Evolutionary conservation across 2,113 vertebrate genomes (phyloP).

Genomic region (Hypanus sabinus): DNA sequence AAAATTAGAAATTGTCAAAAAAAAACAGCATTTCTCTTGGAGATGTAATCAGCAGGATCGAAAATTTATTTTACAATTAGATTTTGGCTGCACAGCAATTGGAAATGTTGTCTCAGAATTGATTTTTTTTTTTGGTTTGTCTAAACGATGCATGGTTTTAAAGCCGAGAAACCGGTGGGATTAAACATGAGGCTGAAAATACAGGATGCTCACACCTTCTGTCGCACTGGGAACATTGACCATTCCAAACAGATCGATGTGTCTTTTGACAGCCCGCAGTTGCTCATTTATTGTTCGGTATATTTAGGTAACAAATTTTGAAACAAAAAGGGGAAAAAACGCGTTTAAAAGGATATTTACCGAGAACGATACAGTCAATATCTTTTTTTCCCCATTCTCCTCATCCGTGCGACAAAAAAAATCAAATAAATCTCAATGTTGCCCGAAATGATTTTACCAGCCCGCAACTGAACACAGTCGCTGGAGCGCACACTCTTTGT

Average conservation of each 20-base stretch:
- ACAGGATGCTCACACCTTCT: background rate
- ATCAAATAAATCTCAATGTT: background rate
- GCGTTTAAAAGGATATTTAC: background rate
- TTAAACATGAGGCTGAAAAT: background rate
- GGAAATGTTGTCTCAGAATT: background rate
- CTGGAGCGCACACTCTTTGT: background rate
- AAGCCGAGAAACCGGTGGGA: background rate
- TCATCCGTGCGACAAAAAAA: background rate
- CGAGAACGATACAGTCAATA: background rate
- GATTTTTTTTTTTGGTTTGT: background rate
- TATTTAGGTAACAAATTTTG: background rate
- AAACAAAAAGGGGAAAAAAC: too few relatives aligned
- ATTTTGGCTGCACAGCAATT: background rate
- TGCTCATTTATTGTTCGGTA: background rate
- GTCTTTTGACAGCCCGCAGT: background rate
- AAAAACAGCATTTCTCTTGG: background rate
- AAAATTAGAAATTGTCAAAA: background rate
- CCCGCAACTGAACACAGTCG: background rate
- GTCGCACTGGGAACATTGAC: background rate
- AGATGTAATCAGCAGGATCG: background rate
- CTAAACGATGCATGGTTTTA: background rate
- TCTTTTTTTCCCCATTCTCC: background rate
- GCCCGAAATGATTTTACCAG: background rate
- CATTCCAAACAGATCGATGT: constrained; percentile 15
- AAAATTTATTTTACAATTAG: background rate